Evolutionary conservation across 2,888 invertebrate species (phyloP), one percentile per base, ranked within the genome.

Genomic region (Diloba caeruleocephala): DNA sequence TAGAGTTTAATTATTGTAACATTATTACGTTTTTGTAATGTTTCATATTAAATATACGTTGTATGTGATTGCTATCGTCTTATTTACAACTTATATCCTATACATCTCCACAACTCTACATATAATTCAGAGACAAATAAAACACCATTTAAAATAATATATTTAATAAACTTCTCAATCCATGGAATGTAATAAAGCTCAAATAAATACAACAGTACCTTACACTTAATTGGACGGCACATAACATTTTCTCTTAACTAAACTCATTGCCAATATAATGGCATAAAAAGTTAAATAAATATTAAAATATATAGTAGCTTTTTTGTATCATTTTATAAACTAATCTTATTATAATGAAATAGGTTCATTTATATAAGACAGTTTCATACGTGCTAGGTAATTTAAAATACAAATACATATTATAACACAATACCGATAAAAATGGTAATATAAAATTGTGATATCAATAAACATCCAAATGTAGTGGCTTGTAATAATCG

Each of bases 31-130:
- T 59, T 67, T 64, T 71, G 64, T 72, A 68, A 66, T 72, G 59
- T 70, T 78, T 69, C 64, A 48, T 70, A 79, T 62, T 71, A 72
- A 78, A 75, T 68, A 68, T 74, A 21, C 21, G 70, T 76, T 74
- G 65, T 61, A 73, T 74, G 77, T 76, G 70, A 63, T 57, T 57
- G 10, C 39, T 41, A 23, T 23, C 12, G 36, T 32, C 26, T 17
- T 63, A 58, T 28, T 45, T 43, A 70, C 44, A 7, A 13, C 14
- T 9, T 1, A 10, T 7, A 21, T 5, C 19, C n/a, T 9, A 10
- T 26, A 28, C 12, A 28, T 6, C 5, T 12, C 5, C 5, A 17
- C 5, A n/a, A 5, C 17, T 17, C 17, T 3, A 17, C 17, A 5
- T 17, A 3, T 21, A 21, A 7, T 2, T 1, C 2, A 7, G 21